phyloP scores from a whole-genome alignment of 2,888 invertebrate genomes.

The Acanthococcus lagerstroemiae region DNA sequence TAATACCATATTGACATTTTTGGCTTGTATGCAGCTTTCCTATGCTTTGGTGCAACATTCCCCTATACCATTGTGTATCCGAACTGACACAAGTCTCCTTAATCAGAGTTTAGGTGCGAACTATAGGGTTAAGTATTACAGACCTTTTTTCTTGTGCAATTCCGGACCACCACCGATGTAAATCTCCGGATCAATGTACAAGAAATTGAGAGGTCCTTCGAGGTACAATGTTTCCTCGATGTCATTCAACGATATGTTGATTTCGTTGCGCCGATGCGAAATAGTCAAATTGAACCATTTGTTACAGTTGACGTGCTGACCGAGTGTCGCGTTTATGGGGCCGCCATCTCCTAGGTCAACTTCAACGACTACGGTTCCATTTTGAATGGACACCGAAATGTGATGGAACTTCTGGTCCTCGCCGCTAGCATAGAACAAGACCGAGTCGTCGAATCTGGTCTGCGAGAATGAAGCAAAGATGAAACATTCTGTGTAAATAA shows the following conservation, averaged over 20 bases:
- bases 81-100: not conserved
- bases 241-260: constrained; percentile 66
- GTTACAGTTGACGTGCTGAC: constrained; percentile 32
- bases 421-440: constrained; percentile 84
- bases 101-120: not conserved
- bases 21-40: no score
- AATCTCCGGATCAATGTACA: constrained; percentile 88
- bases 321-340: constrained; percentile 52
- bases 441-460: constrained; percentile 85
- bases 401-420: constrained; percentile 83
- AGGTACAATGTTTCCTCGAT: constrained; percentile 53
- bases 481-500: not conserved
- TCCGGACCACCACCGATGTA: constrained; percentile 85
- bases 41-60: no score
- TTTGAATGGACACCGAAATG: constrained; percentile 74
- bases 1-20: no score
- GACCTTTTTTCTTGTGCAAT: constrained; percentile 63
- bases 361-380: constrained; percentile 73
- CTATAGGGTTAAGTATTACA: not conserved
- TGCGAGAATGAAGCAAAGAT: constrained; percentile 44
- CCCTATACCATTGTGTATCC: no score
- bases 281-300: constrained; percentile 69
- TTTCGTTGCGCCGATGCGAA: constrained; percentile 60
- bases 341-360: constrained; percentile 75
- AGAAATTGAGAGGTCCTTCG: constrained; percentile 54